Evolutionary conservation across 2,888 invertebrate species (phyloP), one percentile per base, ranked within the genome.

Genomic region (Caenorhabditis zanzibari): DNA sequence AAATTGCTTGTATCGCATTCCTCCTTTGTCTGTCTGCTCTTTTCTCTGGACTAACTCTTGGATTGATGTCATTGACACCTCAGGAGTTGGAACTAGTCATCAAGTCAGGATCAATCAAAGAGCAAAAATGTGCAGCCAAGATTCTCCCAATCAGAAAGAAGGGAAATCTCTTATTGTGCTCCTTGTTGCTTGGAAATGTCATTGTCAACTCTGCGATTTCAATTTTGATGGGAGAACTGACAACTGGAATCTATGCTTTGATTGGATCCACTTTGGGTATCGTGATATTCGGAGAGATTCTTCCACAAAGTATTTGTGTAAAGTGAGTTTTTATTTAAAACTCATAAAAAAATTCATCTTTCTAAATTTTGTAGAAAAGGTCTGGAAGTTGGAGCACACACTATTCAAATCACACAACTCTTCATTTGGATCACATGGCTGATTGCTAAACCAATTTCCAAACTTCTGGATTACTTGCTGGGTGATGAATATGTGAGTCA

Each of bases 1-100:
- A 88, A 79, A 86, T 86, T 47, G 38, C 71, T n/a, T 82, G 71
- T 38, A 95, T 96, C 73, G 81, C 95, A n/a, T 64, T 93, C 16
- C 96, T 98, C 86, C 94, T 99, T 54, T 94, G 94, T 86, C 96
- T 98, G 90, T 98, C 98, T 0, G 96, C 97, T 0, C 93, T 99
- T 1, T 99, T 99, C 93, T 98, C 98, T 73, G 99, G 99, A 0
- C 94, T 99, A 38, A 99, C 99, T 93, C 94, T 99, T 41, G 94
- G 99, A 0, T 94, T 99, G n/a, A 97, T 99, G 98, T 95, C 98
- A 0, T 93, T 99, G 92, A 98, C 98, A 92, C 95, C 91, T 0
- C 90, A 90, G 74, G 92, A 92, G 52, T 85, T 92, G 86, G 88
- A 90, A 80, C 84, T 92, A 7, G 92, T 92, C 56, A 84, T 86